Evolutionary conservation across 2,113 vertebrate genomes (phyloP).

Genomic region (Helogale parvula): DNA sequence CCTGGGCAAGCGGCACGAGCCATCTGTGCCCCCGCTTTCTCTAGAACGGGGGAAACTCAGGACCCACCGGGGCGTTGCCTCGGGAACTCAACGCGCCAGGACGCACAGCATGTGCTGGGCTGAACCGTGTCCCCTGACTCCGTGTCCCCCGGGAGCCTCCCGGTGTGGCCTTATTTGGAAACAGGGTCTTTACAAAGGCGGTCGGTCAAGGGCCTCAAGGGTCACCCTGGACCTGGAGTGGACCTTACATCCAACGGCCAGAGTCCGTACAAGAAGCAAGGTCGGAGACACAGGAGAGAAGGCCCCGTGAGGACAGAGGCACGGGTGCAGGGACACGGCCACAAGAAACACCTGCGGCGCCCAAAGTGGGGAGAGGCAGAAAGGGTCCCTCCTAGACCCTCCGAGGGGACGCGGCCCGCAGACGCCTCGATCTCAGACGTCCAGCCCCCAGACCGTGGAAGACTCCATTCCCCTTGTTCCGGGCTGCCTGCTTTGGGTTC

Average conservation of each 20-base stretch:
- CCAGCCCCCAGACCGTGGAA: not conserved
- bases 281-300: not conserved
- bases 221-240: not conserved
- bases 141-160: rapidly evolving
- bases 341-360: not conserved
- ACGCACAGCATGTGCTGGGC: rapidly evolving
- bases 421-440: not conserved
- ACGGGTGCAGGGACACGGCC: rapidly evolving
- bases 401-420: not conserved
- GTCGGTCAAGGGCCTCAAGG: not conserved
- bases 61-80: rapidly evolving
- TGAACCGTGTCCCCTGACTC: not conserved
- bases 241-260: not conserved
- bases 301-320: not conserved
- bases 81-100: rapidly evolving
- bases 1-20: not conserved
- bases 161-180: not conserved
- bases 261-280: not conserved
- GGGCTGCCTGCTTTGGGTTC: rapidly evolving
- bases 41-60: rapidly evolving
- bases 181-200: not conserved
- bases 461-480: not conserved
- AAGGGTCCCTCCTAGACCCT: not conserved
- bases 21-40: not conserved
- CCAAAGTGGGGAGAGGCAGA: not conserved